phyloP scores from a whole-genome alignment of 2,797 vertebrate species.

The Diplodus sargus region DNA sequence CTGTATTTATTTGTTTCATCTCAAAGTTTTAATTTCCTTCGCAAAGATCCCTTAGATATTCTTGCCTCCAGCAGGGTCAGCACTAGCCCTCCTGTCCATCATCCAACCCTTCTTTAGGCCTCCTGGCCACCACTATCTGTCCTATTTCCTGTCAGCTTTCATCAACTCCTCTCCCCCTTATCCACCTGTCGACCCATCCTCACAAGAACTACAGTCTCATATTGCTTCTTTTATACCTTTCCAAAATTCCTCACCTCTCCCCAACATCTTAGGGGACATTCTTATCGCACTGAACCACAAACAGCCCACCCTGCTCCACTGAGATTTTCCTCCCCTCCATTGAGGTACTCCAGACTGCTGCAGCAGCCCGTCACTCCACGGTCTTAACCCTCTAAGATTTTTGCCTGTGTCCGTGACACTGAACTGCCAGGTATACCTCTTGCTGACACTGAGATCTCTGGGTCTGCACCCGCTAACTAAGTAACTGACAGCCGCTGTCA shows the following conservation, averaged over 20 bases:
- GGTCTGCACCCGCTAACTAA: conserved; percentile 43
- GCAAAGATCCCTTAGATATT: neutral
- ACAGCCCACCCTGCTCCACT: neutral
- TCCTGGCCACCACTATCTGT: neutral
- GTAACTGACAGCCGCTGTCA: conserved; percentile 66
- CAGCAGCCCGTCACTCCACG: conserved; percentile 43
- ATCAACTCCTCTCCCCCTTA: neutral
- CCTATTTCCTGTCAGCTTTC: neutral
- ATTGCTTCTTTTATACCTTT: neutral
- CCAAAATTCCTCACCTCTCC: conserved; percentile 9
- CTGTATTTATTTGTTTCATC: neutral
- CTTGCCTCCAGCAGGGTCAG: neutral
- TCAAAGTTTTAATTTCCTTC: neutral
- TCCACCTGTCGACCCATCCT: neutral
- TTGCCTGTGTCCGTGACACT: conserved; percentile 40
- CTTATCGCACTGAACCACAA: conserved; percentile 20
- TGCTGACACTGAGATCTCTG: conserved; percentile 51
- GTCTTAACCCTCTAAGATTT: conserved; percentile 33
- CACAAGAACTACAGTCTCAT: neutral
- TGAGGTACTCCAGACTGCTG: conserved; percentile 16
- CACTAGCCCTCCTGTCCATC: neutral
- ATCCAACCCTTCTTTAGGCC: neutral
- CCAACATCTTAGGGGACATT: neutral
- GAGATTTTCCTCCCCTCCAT: neutral
- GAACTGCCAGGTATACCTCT: conserved; percentile 50